These are phyloP conservation scores for Podabrus alpinus DNA, from an alignment of 2,888 invertebrate species.

Conservation along the genomic window DNA sequence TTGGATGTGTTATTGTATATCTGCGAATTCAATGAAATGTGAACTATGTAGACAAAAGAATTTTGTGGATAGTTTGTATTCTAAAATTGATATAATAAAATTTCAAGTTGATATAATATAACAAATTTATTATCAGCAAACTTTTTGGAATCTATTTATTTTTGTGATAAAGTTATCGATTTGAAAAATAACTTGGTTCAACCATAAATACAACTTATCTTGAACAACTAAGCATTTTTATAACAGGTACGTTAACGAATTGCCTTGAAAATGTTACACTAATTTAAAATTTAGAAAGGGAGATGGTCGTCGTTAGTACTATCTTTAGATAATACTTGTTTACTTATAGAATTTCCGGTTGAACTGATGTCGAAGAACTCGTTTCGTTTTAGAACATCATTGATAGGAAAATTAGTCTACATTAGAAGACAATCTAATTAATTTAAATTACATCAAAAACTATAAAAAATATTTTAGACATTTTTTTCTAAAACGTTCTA, in stretches of 20 bases:
- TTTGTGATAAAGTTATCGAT: neutral
- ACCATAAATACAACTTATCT: neutral
- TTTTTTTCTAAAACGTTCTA: neutral
- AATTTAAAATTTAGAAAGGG: constrained; percentile 13
- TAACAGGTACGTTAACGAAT: neutral
- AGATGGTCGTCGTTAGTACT: constrained; percentile 9
- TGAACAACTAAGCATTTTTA: neutral
- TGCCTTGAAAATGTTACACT: constrained; percentile 4
- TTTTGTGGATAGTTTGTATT: neutral
- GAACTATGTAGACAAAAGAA: constrained; percentile 16
- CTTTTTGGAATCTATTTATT: neutral
- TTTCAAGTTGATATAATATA: neutral
- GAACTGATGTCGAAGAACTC: neutral
- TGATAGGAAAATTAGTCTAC: constrained; percentile 11
- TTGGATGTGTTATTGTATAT: constrained; percentile 15
- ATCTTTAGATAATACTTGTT: constrained; percentile 19
- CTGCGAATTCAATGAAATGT: constrained; percentile 6
- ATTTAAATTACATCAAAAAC: neutral
- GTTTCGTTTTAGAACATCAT: constrained; percentile 5
- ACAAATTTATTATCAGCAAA: neutral
- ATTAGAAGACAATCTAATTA: constrained; percentile 1
- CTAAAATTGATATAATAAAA: neutral
- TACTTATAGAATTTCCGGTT: constrained; percentile 20
- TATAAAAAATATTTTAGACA: neutral
- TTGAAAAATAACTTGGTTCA: neutral